A percentile compares a stretch with the other conserved stretches of the same genome.
phyloP scores from a whole-genome alignment of 2,888 invertebrate species.

The Masnerella sp. region DNA sequence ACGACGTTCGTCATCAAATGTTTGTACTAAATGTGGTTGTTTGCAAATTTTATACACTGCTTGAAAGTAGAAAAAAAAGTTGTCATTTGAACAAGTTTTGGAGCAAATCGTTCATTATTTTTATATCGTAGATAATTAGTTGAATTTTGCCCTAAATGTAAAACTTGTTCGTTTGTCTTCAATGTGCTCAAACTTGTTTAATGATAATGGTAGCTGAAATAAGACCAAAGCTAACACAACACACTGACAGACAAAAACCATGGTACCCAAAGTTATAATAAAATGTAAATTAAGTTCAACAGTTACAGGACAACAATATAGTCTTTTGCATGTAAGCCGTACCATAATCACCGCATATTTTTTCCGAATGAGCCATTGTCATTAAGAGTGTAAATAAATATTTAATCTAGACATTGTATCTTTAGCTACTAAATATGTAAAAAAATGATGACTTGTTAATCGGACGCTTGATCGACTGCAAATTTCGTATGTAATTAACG shows the following conservation, averaged over 20 bases:
- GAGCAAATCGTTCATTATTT: no score
- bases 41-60: no score
- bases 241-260: slow-evolving; percentile 15
- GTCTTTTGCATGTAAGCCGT: slow-evolving; percentile 23
- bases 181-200: not conserved
- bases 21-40: no score
- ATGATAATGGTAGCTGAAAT: not conserved
- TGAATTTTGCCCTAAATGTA: no score
- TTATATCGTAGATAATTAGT: no score
- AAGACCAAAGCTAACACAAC: slow-evolving; percentile 35
- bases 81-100: no score
- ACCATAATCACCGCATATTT: slow-evolving; percentile 26
- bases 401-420: slow-evolving; percentile 25
- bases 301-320: slow-evolving; percentile 33
- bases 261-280: slow-evolving; percentile 29
- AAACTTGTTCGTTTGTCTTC: no score
- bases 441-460: slow-evolving; percentile 17
- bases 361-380: slow-evolving; percentile 23
- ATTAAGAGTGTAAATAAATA: slow-evolving; percentile 35
- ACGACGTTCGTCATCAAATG: no score
- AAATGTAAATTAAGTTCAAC: slow-evolving; percentile 16
- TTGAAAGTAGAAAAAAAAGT: no score
- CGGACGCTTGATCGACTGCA: slow-evolving; percentile 17
- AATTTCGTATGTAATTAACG: slow-evolving; percentile 36
- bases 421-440: slow-evolving; percentile 30